Percentiles rank a stretch among this genome's conserved stretches.
Evolutionary conservation across 53 echinoderm and acorn worm genomes (phyloP).

Genomic region (Antedon mediterranea): DNA sequence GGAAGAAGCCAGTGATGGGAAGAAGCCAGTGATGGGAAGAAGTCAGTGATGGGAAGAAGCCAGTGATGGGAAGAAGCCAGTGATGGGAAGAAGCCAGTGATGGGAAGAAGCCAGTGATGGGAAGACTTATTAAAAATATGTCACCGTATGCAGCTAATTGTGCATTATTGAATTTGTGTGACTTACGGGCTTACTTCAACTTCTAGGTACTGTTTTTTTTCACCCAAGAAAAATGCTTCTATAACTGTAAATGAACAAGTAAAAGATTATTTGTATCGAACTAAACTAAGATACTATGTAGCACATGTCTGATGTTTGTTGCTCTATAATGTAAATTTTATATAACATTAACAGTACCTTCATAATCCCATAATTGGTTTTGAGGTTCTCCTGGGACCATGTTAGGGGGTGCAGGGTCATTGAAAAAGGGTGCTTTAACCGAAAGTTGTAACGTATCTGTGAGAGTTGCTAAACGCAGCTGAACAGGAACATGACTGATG

Average conservation of each 20-base stretch:
- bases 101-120: too few species aligned
- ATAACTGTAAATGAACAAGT: constrained; percentile 35
- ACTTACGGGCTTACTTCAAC: constrained; percentile 86
- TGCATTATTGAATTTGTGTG: too few species aligned
- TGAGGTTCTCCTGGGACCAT: constrained; percentile 30
- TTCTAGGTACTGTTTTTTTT: constrained; percentile 48
- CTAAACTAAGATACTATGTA: too few species aligned
- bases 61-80: too few species aligned
- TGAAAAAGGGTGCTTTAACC: constrained; percentile 40
- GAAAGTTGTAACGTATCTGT: constrained; percentile 13
- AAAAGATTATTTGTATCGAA: background rate
- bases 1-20: too few species aligned
- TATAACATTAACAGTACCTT: constrained; percentile 39
- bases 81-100: too few species aligned
- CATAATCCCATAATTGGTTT: constrained; percentile 61
- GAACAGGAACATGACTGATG: constrained; percentile 36
- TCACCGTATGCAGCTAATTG: too few species aligned
- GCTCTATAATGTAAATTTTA: background rate
- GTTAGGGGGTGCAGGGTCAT: constrained; percentile 37
- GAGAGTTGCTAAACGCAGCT: constrained; percentile 15
- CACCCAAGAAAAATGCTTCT: constrained; percentile 63
- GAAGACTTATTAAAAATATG: too few species aligned
- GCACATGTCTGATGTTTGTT: background rate
- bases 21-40: too few species aligned
- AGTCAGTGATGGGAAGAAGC: too few species aligned